Percentiles rank a stretch among this genome's conserved stretches.
Evolutionary conservation across 2,797 vertebrate species (phyloP).

Genomic region (Alauda arvensis): DNA sequence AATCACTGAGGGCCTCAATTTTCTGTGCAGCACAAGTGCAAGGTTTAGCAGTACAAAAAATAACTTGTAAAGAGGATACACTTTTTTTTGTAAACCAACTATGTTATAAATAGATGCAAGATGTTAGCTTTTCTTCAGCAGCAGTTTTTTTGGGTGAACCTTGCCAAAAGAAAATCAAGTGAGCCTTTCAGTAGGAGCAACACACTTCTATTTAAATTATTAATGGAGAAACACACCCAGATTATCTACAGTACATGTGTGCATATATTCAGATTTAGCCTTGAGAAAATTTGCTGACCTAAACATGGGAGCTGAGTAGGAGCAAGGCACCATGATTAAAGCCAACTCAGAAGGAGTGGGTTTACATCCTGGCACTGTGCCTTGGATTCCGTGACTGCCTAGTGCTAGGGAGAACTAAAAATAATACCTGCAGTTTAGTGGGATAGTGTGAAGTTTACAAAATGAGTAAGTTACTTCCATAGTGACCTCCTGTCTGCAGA

Average conservation of each 20-base stretch:
- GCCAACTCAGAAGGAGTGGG: conserved; percentile 32
- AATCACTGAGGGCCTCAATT: background rate
- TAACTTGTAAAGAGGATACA: conserved; percentile 16
- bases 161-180: conserved; percentile 17
- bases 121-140: conserved; percentile 19
- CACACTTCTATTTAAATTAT: conserved; percentile 12
- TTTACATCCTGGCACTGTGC: conserved; percentile 38
- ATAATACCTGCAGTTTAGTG: conserved; percentile 7
- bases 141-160: background rate
- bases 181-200: conserved; percentile 10
- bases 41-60: background rate
- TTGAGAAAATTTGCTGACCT: conserved; percentile 44
- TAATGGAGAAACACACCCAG: background rate
- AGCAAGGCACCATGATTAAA: background rate
- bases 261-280: background rate
- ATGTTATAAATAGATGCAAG: conserved; percentile 45
- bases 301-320: background rate
- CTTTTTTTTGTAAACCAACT: conserved; percentile 9
- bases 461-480: background rate
- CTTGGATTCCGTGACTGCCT: conserved; percentile 7
- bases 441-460: background rate
- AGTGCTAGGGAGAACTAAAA: conserved; percentile 30
- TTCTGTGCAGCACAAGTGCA: background rate
- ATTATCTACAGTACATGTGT: background rate
- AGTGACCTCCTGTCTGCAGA: background rate